These are phyloP conservation scores for Heterocephalus glaber DNA, from an alignment of 2,113 vertebrate genomes.

Conservation along the genomic window DNA sequence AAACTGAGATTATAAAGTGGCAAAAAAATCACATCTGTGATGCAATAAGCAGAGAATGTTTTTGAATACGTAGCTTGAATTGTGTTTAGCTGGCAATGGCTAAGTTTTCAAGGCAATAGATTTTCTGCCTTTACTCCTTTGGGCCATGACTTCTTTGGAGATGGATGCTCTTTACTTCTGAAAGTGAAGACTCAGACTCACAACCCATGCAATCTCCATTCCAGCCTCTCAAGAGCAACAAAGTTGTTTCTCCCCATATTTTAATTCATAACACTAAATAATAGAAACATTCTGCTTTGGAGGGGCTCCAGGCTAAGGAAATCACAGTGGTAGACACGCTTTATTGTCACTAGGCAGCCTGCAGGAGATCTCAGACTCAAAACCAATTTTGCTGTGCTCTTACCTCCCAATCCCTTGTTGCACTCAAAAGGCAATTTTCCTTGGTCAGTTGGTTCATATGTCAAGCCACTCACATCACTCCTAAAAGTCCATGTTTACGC, in stretches of 20 bases:
- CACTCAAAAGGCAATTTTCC: neutral
- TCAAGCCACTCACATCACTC: neutral
- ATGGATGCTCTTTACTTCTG: neutral
- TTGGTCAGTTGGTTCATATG: neutral
- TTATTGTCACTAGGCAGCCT: neutral
- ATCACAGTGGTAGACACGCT: neutral
- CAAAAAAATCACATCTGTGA: neutral
- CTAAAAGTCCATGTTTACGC: neutral
- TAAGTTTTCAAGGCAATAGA: neutral
- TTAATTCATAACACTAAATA: neutral
- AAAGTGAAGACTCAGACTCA: neutral
- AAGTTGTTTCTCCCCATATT: neutral
- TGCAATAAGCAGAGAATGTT: neutral
- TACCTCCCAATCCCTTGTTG: neutral
- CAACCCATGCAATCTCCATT: neutral
- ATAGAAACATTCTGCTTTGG: neutral
- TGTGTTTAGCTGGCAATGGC: neutral
- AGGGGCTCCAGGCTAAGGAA: neutral
- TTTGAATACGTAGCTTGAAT: neutral
- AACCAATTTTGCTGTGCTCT: neutral
- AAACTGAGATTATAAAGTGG: neutral
- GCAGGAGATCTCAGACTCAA: neutral
- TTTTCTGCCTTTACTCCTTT: neutral
- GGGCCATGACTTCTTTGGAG: neutral
- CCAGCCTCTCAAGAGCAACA: neutral